phyloP scores from a whole-genome alignment of 2,113 vertebrate genomes.

The Engraulis encrasicolus region DNA sequence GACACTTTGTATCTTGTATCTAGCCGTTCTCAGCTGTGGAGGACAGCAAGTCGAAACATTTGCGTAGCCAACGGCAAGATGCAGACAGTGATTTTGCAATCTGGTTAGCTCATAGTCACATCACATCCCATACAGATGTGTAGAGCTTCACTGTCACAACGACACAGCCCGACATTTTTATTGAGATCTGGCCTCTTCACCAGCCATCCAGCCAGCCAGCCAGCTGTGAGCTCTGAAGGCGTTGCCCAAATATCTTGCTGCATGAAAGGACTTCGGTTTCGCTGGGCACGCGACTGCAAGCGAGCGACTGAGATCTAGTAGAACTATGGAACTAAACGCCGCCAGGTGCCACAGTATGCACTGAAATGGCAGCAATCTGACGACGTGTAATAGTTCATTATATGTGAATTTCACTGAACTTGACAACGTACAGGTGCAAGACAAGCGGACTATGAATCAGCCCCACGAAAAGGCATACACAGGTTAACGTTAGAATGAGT shows the following conservation, averaged over 20 bases:
- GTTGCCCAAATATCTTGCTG: slow-evolving; percentile 58
- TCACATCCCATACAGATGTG: not conserved
- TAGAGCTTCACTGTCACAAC: not conserved
- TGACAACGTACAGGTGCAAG: not conserved
- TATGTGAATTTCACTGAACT: not conserved
- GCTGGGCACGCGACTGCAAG: not conserved
- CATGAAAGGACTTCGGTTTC: not conserved
- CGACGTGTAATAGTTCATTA: not conserved
- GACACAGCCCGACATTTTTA: not conserved
- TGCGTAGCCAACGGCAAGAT: no score
- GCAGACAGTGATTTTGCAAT: not conserved
- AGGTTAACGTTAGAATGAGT: not conserved
- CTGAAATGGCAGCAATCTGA: not conserved
- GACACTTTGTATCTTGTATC: no score
- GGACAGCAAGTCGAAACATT: not conserved
- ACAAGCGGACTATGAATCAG: not conserved
- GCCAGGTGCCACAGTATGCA: not conserved
- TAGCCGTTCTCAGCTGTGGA: no score
- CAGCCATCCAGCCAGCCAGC: slow-evolving; percentile 41
- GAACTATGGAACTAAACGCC: not conserved
- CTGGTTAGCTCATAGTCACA: not conserved
- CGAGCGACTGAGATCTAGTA: not conserved
- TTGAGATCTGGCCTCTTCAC: not conserved
- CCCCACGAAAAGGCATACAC: not conserved
- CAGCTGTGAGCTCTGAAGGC: slow-evolving; percentile 61